Percentiles rank a stretch among this genome's conserved stretches.
Conservation (phyloP, 2,888 invertebrate genomes). For the Eristalinus sepulchralis region DNA sequence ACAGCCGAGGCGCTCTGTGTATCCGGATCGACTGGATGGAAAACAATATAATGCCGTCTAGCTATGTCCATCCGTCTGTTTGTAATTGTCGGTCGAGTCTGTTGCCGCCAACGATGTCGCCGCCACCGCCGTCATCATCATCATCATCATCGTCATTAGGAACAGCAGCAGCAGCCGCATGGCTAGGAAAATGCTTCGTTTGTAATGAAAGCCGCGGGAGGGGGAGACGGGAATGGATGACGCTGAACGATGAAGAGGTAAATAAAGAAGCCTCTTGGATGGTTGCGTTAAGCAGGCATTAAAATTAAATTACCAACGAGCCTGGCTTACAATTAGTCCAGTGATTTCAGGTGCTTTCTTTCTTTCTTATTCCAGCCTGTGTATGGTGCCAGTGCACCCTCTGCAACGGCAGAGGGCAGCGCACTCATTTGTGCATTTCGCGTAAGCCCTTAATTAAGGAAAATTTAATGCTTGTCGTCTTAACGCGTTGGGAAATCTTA, state of each 20-base stretch:
- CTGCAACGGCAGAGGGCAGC: background rate
- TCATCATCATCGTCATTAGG: background rate
- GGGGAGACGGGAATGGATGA: background rate
- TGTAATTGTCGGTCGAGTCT: background rate
- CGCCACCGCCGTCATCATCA: conserved; percentile 4
- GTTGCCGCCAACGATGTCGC: background rate
- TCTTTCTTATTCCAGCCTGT: background rate
- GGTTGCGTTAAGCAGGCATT: conserved; percentile 49
- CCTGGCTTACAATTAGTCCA: conserved; percentile 43
- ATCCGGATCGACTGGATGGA: background rate
- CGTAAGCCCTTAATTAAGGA: background rate
- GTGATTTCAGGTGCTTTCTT: conserved; percentile 27
- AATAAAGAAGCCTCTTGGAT: conserved; percentile 19
- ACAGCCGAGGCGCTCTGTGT: background rate
- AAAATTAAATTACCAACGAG: conserved; percentile 46
- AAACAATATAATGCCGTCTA: conserved; percentile 25
- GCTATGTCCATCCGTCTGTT: conserved; percentile 1
- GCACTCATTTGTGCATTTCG: conserved; percentile 15
- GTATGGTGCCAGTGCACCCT: background rate
- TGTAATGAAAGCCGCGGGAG: conserved; percentile 28
- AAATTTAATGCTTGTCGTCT: background rate
- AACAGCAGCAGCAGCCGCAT: background rate
- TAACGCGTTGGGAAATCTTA: background rate
- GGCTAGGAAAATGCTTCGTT: conserved; percentile 11
- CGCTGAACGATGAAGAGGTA: background rate